Base-by-base conservation (phyloP, 2,888 invertebrate species). In the Oscheius sp. region DNA sequence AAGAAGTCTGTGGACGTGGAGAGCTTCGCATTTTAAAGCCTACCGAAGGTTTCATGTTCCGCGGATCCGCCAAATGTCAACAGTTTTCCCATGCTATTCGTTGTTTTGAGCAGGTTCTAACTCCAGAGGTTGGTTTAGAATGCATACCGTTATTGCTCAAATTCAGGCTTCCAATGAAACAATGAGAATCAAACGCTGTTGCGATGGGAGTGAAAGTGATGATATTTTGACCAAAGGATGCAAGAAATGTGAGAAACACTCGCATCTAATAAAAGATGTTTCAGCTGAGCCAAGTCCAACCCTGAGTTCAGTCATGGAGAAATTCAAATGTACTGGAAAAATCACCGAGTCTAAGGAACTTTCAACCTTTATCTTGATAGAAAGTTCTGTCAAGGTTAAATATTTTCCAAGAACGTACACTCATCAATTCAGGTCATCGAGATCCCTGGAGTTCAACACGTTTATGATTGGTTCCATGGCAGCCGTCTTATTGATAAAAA, bases 401-500 rank as follows among this genome's bases (percentile, higher is more conserved):
- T 29, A 32, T 32, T 29, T 5, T 58, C 2, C 21, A 11, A 57
- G 21, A 21, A 21, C 21, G 9, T n/a, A 7, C 57, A 58, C 11
- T 58, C 32, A 29, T 5, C n/a, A 60, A n/a, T 29, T 21, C 55
- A 65, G 48, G n/a, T 48, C n/a, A 50, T 50, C 9, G 50, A 50
- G 13, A 48, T 65, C 2, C 65, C 65, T 29, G 65, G 65, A 10
- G 29, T 50, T 29, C 65, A 50, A 29, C 65, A 50, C 7, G 50
- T 65, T 51, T 65, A 65, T 48, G 65, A 65, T 50, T 65, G 65
- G 65, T 65, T 65, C 48, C 50, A 65, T 33, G 65, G 51, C 32
- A 51, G 65, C 33, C 48, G 50, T 10, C 32, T 50, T 51, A 50
- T 65, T 65, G 65, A 50, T 65, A 50, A 50, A 48, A 65, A 50